Percentiles rank a stretch among this genome's conserved stretches.
Evolutionary conservation across 2,113 vertebrate species (phyloP).

Genomic region (Anolis sagrei): DNA sequence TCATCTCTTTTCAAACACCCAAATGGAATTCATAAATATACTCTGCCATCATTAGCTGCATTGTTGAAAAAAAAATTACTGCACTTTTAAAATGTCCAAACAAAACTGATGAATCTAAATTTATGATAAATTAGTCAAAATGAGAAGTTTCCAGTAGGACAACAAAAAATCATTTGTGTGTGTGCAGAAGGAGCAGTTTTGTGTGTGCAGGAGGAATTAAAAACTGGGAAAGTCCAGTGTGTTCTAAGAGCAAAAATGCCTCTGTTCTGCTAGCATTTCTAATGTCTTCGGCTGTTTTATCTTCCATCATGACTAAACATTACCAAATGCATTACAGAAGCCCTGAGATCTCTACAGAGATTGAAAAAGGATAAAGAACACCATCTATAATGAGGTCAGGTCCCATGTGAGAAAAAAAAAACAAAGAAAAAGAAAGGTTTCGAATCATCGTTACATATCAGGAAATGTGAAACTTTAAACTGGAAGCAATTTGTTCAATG

Average conservation of each 20-base stretch:
- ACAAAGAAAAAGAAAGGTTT: conserved; percentile 50
- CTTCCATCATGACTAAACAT: conserved; percentile 32
- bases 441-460: conserved; percentile 58
- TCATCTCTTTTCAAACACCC: neutral
- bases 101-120: neutral
- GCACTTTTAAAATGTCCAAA: neutral
- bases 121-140: neutral
- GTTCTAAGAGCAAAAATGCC: conserved; percentile 17
- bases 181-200: conserved; percentile 2
- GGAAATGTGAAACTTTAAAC: conserved; percentile 72
- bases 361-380: conserved; percentile 33
- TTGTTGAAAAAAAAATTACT: neutral
- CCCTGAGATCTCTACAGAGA: conserved; percentile 44
- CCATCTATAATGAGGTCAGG: conserved; percentile 49
- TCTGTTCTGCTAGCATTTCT: neutral
- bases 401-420: neutral
- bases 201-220: neutral
- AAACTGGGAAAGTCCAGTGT: conserved; percentile 1
- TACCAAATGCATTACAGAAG: conserved; percentile 10
- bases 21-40: neutral
- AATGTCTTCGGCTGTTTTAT: conserved; percentile 14
- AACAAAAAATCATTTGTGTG: conserved; percentile 20
- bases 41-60: neutral
- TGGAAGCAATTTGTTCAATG: conserved; percentile 80
- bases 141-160: neutral